These are phyloP conservation scores for Passer montanus DNA, from an alignment of 2,113 vertebrate species.

Conservation along the genomic window DNA sequence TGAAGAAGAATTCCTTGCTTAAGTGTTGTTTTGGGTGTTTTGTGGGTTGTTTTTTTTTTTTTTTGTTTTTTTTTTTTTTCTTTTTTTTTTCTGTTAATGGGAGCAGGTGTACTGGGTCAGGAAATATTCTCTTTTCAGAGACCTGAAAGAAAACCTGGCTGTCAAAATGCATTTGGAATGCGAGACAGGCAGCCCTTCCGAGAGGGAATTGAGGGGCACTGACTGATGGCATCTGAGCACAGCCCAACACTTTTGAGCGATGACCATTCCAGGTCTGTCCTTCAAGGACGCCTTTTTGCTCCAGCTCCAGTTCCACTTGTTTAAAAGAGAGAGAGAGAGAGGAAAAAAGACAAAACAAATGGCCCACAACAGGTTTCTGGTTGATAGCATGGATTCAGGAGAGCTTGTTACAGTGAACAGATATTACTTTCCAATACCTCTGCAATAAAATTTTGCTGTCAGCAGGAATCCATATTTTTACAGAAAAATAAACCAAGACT, in stretches of 20 bases:
- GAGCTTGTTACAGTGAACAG: constrained; percentile 10
- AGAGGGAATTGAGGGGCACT: not conserved
- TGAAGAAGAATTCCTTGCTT: not conserved
- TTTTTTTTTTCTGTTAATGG: not conserved
- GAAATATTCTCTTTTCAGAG: not conserved
- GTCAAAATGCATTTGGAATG: not conserved
- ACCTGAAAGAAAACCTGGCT: not conserved
- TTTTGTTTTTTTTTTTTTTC: not conserved
- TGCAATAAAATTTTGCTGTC: constrained; percentile 27
- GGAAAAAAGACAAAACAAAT: not conserved
- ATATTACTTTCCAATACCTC: not conserved
- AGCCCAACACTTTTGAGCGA: not conserved
- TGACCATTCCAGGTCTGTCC: not conserved
- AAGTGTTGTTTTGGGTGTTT: rapidly evolving
- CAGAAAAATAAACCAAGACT: constrained; percentile 28
- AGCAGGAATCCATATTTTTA: constrained; percentile 29
- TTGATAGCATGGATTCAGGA: not conserved
- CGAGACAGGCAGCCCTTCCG: not conserved
- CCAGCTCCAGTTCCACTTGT: not conserved
- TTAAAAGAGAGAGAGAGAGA: not conserved
- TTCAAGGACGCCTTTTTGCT: not conserved
- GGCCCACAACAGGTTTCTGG: not conserved
- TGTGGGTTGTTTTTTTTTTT: not conserved
- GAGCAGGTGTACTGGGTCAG: not conserved
- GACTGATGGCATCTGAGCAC: not conserved